phyloP scores from a whole-genome alignment of 2,888 invertebrate genomes.

The Cenopis cana region DNA sequence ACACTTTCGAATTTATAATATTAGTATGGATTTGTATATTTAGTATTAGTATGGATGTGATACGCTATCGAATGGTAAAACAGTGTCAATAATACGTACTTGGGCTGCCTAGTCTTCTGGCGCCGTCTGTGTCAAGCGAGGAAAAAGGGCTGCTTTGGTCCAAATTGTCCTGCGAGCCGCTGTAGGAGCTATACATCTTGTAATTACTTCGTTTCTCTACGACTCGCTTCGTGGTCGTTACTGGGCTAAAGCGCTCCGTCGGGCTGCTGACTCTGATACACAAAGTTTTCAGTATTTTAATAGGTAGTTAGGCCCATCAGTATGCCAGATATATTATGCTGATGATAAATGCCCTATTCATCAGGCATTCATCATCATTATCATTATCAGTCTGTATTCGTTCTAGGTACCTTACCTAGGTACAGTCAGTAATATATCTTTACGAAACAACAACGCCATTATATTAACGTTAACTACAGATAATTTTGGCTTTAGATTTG shows the following conservation, averaged over 20 bases:
- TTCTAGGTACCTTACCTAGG: too few species aligned
- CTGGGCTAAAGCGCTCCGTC: slow-evolving; percentile 76
- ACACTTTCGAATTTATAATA: too few species aligned
- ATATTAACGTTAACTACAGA: too few species aligned
- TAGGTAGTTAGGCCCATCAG: not conserved
- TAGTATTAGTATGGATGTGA: too few species aligned
- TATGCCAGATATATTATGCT: too few species aligned
- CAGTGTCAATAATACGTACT: slow-evolving; percentile 58
- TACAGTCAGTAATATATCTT: too few species aligned
- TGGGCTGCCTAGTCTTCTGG: slow-evolving; percentile 75
- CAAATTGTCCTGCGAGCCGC: slow-evolving; percentile 77
- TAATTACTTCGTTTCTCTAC: slow-evolving; percentile 80
- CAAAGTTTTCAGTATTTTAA: slow-evolving; percentile 25
- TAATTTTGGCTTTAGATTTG: too few species aligned
- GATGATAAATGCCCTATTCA: too few species aligned
- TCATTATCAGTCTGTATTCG: too few species aligned
- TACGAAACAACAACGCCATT: too few species aligned
- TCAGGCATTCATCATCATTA: too few species aligned
- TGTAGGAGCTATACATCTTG: slow-evolving; percentile 77
- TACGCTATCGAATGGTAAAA: not conserved
- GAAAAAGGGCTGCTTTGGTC: slow-evolving; percentile 75
- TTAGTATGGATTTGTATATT: too few species aligned
- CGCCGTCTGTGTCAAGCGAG: slow-evolving; percentile 72
- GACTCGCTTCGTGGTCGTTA: slow-evolving; percentile 75
- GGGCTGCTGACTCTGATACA: slow-evolving; percentile 72